phyloP scores from a whole-genome alignment of 2,797 vertebrate species.

The Sphenopsis melanotis region DNA sequence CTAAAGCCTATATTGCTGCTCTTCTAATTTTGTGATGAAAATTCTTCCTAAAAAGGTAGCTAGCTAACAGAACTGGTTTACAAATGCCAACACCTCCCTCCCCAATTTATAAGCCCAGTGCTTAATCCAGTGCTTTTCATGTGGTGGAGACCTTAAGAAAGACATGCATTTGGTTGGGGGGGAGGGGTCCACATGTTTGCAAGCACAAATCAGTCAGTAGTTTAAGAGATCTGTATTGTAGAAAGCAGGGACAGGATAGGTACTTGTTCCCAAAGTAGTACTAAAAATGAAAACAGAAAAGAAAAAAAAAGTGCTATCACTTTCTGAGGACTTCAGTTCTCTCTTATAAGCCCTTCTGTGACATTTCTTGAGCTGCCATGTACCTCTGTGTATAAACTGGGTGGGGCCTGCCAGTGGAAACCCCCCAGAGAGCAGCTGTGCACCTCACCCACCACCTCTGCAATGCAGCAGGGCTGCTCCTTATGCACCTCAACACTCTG shows the following conservation, averaged over 20 bases:
- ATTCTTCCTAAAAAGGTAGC: not conserved
- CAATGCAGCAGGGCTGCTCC: not conserved
- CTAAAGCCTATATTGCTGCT: not conserved
- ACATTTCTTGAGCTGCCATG: not conserved
- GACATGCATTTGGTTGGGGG: not conserved
- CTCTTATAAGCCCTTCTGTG: not conserved
- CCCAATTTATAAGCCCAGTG: not conserved
- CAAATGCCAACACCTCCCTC: not conserved
- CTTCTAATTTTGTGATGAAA: not conserved
- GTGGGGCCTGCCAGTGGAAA: not conserved
- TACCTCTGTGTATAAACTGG: not conserved
- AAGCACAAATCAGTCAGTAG: rapidly evolving
- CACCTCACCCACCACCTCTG: not conserved
- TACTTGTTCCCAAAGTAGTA: not conserved
- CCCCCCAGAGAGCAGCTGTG: rapidly evolving
- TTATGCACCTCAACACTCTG: rapidly evolving
- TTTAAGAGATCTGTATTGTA: not conserved
- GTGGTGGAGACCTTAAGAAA: not conserved
- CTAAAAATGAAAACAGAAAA: not conserved
- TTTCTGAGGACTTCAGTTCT: not conserved
- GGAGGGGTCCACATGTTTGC: rapidly evolving
- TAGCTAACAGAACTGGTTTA: not conserved
- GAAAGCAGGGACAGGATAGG: not conserved
- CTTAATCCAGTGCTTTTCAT: not conserved
- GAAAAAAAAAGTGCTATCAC: not conserved